phyloP scores from a whole-genome alignment of 2,888 invertebrate species.

The Dermolepida albohirtum region DNA sequence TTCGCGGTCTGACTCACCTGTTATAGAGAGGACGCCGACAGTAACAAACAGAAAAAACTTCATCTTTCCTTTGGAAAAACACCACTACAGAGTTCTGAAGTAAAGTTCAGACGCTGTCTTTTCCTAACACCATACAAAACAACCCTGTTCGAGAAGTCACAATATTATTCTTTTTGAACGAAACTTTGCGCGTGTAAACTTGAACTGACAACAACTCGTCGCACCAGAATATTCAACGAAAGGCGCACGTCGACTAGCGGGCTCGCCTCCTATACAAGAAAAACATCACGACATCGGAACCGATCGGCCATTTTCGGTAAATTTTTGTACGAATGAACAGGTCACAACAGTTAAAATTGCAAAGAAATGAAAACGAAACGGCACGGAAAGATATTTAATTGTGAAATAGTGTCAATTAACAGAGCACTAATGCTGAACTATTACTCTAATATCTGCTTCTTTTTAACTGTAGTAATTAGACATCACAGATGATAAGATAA shows the following conservation, averaged over 20 bases:
- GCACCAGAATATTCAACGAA: constrained; percentile 5
- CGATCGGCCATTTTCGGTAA: constrained; percentile 19
- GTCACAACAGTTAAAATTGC: too few relatives aligned
- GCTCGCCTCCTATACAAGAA: constrained; percentile 3
- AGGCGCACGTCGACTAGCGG: constrained; percentile 29
- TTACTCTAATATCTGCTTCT: too few relatives aligned
- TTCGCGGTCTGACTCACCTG: constrained; percentile 26
- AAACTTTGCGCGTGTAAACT: neutral
- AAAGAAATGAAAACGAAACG: too few relatives aligned
- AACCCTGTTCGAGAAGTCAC: neutral
- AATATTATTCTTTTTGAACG: too few relatives aligned
- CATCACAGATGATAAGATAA: too few relatives aligned
- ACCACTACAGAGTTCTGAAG: constrained; percentile 8
- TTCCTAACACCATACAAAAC: neutral
- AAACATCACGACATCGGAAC: constrained; percentile 3
- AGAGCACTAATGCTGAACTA: too few relatives aligned
- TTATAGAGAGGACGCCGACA: constrained; percentile 30
- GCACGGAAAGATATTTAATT: too few relatives aligned
- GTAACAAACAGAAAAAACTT: constrained; percentile 21
- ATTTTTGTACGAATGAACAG: neutral
- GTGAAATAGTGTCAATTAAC: too few relatives aligned
- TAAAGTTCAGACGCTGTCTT: neutral
- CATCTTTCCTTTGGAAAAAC: constrained; percentile 16
- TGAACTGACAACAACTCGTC: neutral
- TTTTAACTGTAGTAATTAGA: too few relatives aligned